Conservation (phyloP, 2,797 vertebrate species). For the Notamacropus eugenii region DNA sequence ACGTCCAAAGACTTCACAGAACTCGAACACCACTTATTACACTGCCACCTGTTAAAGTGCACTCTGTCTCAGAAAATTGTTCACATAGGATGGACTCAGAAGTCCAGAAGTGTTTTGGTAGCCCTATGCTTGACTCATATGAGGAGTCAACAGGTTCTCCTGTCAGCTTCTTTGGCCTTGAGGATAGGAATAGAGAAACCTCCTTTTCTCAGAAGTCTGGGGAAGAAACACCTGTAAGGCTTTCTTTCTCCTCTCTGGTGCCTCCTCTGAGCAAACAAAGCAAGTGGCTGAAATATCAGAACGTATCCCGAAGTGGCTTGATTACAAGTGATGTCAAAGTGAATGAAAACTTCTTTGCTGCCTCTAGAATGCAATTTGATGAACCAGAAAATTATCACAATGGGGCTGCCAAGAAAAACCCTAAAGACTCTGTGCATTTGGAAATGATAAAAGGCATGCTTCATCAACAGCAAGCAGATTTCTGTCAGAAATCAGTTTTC, state of each 20-base stretch:
- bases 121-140: constrained; percentile 28
- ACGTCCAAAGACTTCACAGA: constrained; percentile 43
- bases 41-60: constrained; percentile 40
- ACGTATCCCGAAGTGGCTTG: constrained; percentile 51
- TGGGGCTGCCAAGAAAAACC: background rate
- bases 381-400: constrained; percentile 37
- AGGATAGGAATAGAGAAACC: constrained; percentile 69
- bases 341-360: constrained; percentile 56
- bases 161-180: constrained; percentile 31
- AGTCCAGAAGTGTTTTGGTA: background rate
- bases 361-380: constrained; percentile 61
- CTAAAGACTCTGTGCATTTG: constrained; percentile 34
- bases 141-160: constrained; percentile 47
- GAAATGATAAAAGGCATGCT: constrained; percentile 65
- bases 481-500: constrained; percentile 62
- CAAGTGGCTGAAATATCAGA: constrained; percentile 88
- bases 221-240: background rate
- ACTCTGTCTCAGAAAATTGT: background rate
- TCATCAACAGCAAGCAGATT: constrained; percentile 42
- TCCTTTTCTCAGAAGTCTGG: constrained; percentile 33
- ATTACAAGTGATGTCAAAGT: constrained; percentile 11
- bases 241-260: background rate
- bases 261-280: constrained; percentile 84
- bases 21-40: constrained; percentile 68
- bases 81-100: background rate